Base-by-base conservation (phyloP, 2,113 vertebrate genomes). In the Caracal caracal region DNA sequence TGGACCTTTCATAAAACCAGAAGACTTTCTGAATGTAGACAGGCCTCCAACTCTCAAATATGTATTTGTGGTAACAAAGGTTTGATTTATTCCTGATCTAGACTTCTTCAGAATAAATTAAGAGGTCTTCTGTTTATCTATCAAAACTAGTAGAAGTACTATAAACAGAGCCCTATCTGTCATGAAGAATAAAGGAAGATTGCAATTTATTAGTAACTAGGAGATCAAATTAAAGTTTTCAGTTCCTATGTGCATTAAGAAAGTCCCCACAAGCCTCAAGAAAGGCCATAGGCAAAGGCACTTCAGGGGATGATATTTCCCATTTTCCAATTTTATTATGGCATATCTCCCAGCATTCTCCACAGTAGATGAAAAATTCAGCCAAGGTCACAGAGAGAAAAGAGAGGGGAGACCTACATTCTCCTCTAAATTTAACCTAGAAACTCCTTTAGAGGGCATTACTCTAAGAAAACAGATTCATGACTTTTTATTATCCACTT, bases 341-440 rank as follows among this genome's bases (percentile, higher is more conserved):
- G 47, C 61, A 35, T 4, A 13, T 35, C 35, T 76, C 84, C 63
- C 7, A 68, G 82, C 61, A 68, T 79, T 51, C 61, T 73, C 51
- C 68, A 61, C 0, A 1, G 37, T 53, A 66, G 66, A 73, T 68
- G 35, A 92, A 68, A 88, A 94, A 33, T 78, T 66, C 80, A 96
- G 13, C 80, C 47, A 65, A 63, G 10, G 47, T 47, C 12, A 88
- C 3, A 76, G 56, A 86, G 3, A 76, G 19, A 76, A 84, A 87
- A 33, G 11, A 83, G 15, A 95, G 0, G 5, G 13, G 11, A 1
- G 11, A 78, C 35, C 43, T 90, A 51, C 6, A 66, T 35, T 30
- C 3, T 70, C 59, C 66, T 81, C 43, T 90, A 71, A 87, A 95
- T 85, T 76, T 82, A 87, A 81, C 84, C 51, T 78, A 94, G 20